phyloP scores from a whole-genome alignment of 2,113 vertebrate species.

The Patagioenas fasciata region DNA sequence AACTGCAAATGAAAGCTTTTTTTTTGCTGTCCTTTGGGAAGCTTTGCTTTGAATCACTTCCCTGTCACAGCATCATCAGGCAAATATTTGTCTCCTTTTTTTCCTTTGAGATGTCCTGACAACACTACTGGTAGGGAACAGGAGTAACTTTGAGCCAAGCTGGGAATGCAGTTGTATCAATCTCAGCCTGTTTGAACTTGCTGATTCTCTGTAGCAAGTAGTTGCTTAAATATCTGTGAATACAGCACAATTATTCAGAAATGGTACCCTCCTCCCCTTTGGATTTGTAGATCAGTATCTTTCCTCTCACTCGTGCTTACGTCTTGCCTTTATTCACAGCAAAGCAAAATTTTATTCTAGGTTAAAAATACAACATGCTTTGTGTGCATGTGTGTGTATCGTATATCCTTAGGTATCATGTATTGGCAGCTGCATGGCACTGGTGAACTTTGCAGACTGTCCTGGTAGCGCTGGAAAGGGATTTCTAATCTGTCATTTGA shows the following conservation, averaged over 20 bases:
- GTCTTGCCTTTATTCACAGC: background rate
- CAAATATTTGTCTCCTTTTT: constrained; percentile 16
- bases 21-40: background rate
- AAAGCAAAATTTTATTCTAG: background rate
- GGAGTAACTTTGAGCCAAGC: background rate
- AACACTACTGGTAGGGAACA: background rate
- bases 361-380: constrained; percentile 1
- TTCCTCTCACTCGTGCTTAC: background rate
- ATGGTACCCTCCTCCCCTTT: background rate
- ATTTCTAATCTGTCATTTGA: background rate
- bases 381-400: background rate
- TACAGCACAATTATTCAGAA: constrained; percentile 39
- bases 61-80: constrained; percentile 30
- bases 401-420: background rate
- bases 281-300: constrained; percentile 38
- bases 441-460: background rate
- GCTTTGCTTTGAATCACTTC: constrained; percentile 36
- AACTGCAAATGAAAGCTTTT: background rate
- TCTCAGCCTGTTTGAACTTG: constrained; percentile 61
- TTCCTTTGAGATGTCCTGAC: constrained; percentile 48
- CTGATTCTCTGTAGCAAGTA: background rate
- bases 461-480: background rate
- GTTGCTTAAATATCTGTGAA: constrained; percentile 32
- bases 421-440: background rate
- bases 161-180: constrained; percentile 30